phyloP scores from a whole-genome alignment of 2,113 vertebrate genomes.

The Oxyura jamaicensis region DNA sequence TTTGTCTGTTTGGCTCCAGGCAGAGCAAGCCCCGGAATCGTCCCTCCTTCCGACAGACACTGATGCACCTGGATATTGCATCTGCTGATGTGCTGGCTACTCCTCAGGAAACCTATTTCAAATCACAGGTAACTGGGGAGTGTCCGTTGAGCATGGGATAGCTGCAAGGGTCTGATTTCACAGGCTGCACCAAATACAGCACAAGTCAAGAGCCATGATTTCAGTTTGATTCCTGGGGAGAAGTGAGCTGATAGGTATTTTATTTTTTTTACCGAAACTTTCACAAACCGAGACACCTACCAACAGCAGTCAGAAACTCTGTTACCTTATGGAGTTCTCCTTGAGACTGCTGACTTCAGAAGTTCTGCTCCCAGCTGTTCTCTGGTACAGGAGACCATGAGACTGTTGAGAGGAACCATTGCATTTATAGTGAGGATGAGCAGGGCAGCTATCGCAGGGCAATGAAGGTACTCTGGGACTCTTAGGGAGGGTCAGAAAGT shows the following conservation, averaged over 20 bases:
- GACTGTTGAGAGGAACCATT: not conserved
- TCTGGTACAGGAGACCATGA: not conserved
- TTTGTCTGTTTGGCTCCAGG: conserved; percentile 73
- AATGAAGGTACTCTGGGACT: not conserved
- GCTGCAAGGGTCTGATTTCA: not conserved
- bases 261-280: not conserved
- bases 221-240: not conserved
- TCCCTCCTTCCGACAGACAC: conserved; percentile 95
- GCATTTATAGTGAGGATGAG: not conserved
- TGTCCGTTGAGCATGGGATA: not conserved
- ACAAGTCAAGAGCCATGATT: not conserved
- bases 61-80: conserved; percentile 96
- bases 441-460: not conserved
- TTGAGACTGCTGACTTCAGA: not conserved
- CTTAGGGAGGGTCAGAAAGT: not conserved
- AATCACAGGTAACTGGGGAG: conserved; percentile 88
- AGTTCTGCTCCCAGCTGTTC: not conserved
- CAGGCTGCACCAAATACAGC: not conserved
- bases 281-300: not conserved
- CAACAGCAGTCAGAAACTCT: not conserved
- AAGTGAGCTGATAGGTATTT: not conserved
- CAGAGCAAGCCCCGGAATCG: conserved; percentile 96
- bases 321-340: not conserved
- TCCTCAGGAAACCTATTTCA: conserved; percentile 98
- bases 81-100: conserved; percentile 93